Base-by-base conservation (phyloP, 2,888 invertebrate species). In the Hedychridium roseum region DNA sequence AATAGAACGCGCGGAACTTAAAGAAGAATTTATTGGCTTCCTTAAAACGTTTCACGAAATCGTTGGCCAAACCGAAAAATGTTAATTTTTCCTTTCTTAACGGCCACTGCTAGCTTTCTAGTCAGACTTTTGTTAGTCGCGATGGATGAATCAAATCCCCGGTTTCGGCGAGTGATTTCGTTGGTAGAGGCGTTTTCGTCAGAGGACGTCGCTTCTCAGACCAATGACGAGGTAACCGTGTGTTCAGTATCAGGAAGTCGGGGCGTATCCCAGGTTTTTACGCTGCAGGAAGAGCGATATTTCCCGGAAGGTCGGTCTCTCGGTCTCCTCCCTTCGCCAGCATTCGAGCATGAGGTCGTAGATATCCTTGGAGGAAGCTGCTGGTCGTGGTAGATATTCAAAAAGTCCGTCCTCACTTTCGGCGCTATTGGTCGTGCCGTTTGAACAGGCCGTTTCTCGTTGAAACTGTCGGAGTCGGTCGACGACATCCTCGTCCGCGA, bases 261-360 rank as follows among this genome's bases (percentile, higher is more conserved):
- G 83, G 50, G 82, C 82, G 64, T 85, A 86, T 31, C 85, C 85
- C 54, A 87, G 80, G 74, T 87, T 87, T 75, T 87, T 87, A 50
- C 90, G 80, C 74, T 89, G 90, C 54, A 94, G 83, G 81, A 93
- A 91, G 70, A 89, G 83, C 77, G 91, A 90, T 59, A 92, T 88
- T 71, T 93, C 92, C 20, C 86, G 83, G 82, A 94, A 94, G 55
- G 86, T 83, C 2, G 94, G 94, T 23, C 94, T 81, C 57, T 88
- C 87, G 38, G 81, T 78, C 48, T 90, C 90, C 66, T 88, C 88
- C 27, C 89, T 82, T 51, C 88, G 86, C 93, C 93, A 94, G 78
- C 94, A 94, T 71, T 91, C 91, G 56, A 86, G 80, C 90, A 93
- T 91, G 62, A 93, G 82, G 70, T 92, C 91, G 82, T 90, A 90